Percentiles rank a stretch among this genome's conserved stretches.
phyloP scores from a whole-genome alignment of 2,888 invertebrate species.

The Thereva nobilitata region DNA sequence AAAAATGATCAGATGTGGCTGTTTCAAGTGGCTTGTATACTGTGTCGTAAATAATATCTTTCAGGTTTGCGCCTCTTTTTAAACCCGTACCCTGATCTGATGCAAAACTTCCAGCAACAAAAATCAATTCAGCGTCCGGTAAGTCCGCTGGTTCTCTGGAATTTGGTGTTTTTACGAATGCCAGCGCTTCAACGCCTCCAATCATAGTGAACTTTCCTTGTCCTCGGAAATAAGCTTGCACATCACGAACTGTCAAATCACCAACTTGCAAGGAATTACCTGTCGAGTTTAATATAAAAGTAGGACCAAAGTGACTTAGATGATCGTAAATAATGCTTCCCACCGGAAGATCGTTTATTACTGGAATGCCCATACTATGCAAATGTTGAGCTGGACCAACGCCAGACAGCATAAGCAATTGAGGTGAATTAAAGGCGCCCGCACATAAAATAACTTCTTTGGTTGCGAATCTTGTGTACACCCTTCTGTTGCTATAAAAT shows the following conservation, averaged over 20 bases:
- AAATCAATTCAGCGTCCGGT: conserved; percentile 70
- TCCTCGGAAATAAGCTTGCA: conserved; percentile 48
- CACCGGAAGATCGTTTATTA: conserved; percentile 67
- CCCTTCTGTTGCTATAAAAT: conserved; percentile 61
- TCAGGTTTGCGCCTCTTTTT: conserved; percentile 63
- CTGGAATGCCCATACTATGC: conserved; percentile 60
- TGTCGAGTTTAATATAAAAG: conserved; percentile 43
- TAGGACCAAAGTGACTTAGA: conserved; percentile 45
- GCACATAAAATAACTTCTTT: conserved; percentile 82
- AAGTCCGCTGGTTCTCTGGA: conserved; percentile 64
- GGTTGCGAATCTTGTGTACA: conserved; percentile 62
- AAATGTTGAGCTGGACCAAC: conserved; percentile 62
- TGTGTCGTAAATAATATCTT: conserved; percentile 61
- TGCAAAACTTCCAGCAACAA: conserved; percentile 66
- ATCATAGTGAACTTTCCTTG: conserved; percentile 60
- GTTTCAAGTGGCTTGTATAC: conserved; percentile 63
- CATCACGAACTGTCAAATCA: conserved; percentile 20
- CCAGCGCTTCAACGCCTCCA: conserved; percentile 70
- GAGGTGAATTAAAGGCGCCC: conserved; percentile 84
- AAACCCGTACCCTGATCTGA: conserved; percentile 65
- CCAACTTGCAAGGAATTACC: conserved; percentile 32
- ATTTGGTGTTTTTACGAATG: conserved; percentile 65
- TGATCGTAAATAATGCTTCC: conserved; percentile 66
- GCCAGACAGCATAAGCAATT: conserved; percentile 85
- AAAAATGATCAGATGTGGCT: conserved; percentile 62